Conservation (phyloP, 2,888 invertebrate genomes). For the Epicampocera succincta region DNA sequence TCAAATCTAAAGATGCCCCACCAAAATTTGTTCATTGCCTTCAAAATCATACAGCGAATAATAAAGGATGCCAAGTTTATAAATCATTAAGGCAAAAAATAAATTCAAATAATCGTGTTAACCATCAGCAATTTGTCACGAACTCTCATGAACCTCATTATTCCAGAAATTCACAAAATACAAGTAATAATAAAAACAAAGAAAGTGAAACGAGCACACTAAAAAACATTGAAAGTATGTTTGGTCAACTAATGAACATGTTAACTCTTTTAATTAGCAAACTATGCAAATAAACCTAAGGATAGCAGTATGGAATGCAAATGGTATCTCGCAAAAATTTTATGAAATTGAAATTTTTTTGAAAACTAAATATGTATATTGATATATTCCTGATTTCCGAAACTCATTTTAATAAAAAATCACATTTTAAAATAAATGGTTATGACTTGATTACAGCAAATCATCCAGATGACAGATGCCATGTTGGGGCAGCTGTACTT, state of each 20-base stretch:
- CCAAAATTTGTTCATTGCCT: no score
- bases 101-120: slow-evolving; percentile 5
- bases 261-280: no score
- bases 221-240: slow-evolving; percentile 13
- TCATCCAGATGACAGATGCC: slow-evolving; percentile 63
- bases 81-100: slow-evolving; percentile 19
- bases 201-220: slow-evolving; percentile 21
- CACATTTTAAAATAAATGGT: slow-evolving; percentile 59
- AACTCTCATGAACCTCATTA: not conserved
- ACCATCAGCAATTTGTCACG: not conserved
- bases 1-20: no score
- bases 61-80: slow-evolving; percentile 29
- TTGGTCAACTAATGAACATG: not conserved
- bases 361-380: slow-evolving; percentile 19
- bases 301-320: no score
- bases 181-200: slow-evolving; percentile 24
- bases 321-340: slow-evolving; percentile 19
- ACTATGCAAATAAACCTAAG: no score
- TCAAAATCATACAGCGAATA: slow-evolving; percentile 19
- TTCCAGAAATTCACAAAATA: not conserved
- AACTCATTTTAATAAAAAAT: slow-evolving; percentile 49
- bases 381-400: no score
- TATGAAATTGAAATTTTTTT: slow-evolving; percentile 52
- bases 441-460: slow-evolving; percentile 55
- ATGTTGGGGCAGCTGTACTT: slow-evolving; percentile 53